phyloP scores from a whole-genome alignment of 2,797 vertebrate species.

The Cheirogaleus major region DNA sequence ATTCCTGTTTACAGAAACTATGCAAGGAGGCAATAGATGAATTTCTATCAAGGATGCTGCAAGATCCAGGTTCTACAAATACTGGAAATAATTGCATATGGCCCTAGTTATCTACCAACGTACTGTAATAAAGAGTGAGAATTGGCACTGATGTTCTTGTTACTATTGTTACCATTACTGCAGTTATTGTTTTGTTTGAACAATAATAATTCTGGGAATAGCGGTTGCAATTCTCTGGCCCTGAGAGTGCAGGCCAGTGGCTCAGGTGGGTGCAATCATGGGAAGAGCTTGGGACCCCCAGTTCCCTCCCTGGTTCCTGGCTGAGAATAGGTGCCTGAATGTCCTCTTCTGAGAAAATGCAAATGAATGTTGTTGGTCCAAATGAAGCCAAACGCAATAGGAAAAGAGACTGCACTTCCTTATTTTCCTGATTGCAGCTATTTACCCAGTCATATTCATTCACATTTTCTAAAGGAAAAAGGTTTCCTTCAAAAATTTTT shows the following conservation, averaged over 20 bases:
- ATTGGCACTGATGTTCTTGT: not conserved
- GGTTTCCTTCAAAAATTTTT: not conserved
- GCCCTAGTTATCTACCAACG: not conserved
- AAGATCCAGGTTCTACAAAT: not conserved
- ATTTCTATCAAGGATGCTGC: not conserved
- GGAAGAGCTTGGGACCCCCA: rapidly evolving
- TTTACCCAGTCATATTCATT: not conserved
- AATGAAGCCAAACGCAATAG: not conserved
- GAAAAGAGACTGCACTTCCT: not conserved
- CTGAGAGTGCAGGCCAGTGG: rapidly evolving
- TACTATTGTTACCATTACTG: not conserved
- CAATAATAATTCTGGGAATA: not conserved
- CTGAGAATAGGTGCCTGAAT: no score
- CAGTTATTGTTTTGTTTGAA: not conserved
- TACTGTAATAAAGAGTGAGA: not conserved
- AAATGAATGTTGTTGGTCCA: not conserved
- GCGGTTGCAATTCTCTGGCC: not conserved
- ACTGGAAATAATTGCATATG: not conserved
- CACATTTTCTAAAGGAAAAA: not conserved
- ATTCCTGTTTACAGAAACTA: not conserved
- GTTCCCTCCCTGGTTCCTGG: not conserved
- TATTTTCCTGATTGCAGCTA: not conserved
- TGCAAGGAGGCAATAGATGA: not conserved
- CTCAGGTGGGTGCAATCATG: not conserved
- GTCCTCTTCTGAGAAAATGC: not conserved